Conservation (phyloP, 2,113 vertebrate genomes). For the Heptranchias perlo region DNA sequence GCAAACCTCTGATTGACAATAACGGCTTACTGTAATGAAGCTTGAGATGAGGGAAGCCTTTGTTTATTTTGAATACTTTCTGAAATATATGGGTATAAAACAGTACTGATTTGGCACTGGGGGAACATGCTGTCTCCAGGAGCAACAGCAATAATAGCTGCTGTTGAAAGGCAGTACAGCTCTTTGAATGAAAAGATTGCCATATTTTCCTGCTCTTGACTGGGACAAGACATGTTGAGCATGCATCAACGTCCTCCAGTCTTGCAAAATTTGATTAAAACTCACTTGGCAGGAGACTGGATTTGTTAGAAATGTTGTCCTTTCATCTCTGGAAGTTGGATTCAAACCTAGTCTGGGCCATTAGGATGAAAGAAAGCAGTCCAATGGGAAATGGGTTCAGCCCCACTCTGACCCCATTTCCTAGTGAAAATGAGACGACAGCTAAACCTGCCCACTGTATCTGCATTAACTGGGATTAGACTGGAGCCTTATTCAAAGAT, state of each 20-base stretch:
- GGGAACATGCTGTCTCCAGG: not conserved
- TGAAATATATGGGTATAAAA: not conserved
- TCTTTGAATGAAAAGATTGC: not conserved
- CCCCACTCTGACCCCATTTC: not conserved
- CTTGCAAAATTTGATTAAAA: constrained; percentile 27
- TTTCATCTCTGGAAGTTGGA: constrained; percentile 31
- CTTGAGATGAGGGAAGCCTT: not conserved
- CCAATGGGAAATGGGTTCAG: not conserved
- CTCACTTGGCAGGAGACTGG: constrained; percentile 1
- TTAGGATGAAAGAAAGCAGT: not conserved
- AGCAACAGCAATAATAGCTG: not conserved
- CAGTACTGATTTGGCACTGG: not conserved
- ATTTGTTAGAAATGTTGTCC: constrained; percentile 5
- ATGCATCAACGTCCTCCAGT: not conserved
- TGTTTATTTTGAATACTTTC: constrained; percentile 18
- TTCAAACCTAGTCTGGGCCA: not conserved
- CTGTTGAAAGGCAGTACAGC: not conserved
- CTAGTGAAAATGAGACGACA: not conserved
- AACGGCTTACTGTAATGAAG: not conserved
- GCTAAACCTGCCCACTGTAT: not conserved
- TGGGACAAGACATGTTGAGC: not conserved
- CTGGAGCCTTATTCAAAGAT: not conserved
- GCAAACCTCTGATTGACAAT: not conserved
- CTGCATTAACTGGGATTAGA: constrained; percentile 13
- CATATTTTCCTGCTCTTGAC: not conserved